Percentiles rank a stretch among this genome's conserved stretches.
These are phyloP conservation scores for Epinotia brunnichana DNA, from an alignment of 2,888 invertebrate genomes.

Conservation along the genomic window DNA sequence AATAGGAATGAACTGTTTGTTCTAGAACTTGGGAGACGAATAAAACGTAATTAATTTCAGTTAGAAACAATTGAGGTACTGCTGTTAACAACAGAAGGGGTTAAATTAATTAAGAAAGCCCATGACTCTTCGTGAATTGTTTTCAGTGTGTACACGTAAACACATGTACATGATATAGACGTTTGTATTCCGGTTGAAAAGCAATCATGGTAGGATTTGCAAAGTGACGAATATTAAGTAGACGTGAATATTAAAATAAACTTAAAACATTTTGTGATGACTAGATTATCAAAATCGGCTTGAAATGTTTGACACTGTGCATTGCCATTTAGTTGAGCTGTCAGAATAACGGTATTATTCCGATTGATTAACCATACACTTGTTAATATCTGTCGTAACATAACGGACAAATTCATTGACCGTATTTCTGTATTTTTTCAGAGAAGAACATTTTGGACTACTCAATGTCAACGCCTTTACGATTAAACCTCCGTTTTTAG, in stretches of 20 bases:
- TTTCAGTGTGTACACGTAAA: constrained; percentile 12
- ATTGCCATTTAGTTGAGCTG: no score
- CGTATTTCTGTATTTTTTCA: no score
- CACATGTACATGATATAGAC: not conserved
- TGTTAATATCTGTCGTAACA: no score
- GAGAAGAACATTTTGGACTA: no score
- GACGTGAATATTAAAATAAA: not conserved
- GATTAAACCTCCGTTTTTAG: no score
- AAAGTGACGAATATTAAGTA: not conserved
- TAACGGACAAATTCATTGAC: no score
- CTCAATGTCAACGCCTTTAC: no score
- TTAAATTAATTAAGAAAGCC: constrained; percentile 31
- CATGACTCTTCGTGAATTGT: constrained; percentile 17
- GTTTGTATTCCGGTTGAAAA: not conserved
- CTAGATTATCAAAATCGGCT: no score
- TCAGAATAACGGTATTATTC: no score
- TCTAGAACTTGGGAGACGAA: constrained; percentile 29
- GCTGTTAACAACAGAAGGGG: constrained; percentile 19
- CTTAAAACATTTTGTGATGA: no score
- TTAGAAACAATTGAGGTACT: constrained; percentile 34
- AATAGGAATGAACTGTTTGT: constrained; percentile 35
- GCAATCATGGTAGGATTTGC: not conserved
- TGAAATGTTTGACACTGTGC: no score
- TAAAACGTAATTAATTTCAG: constrained; percentile 33
- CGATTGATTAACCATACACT: no score